These are phyloP conservation scores for Phalacrocorax aristotelis DNA, from an alignment of 2,113 vertebrate species.

Conservation along the genomic window DNA sequence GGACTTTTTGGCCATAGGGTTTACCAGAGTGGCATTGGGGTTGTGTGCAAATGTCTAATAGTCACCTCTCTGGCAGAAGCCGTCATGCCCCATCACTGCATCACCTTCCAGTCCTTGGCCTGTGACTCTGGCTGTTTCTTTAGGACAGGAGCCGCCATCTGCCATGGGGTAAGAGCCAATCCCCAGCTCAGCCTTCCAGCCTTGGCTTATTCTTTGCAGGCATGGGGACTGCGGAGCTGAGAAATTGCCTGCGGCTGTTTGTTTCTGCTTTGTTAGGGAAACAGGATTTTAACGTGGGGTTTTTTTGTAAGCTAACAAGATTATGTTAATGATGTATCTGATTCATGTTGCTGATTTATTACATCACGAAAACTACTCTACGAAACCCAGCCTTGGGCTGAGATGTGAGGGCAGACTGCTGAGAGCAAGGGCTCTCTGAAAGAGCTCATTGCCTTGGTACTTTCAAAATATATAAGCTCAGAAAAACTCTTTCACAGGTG, in stretches of 20 bases:
- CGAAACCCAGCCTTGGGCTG: not conserved
- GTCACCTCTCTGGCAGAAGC: not conserved
- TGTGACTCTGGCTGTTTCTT: not conserved
- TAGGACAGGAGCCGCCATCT: not conserved
- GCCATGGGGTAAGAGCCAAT: not conserved
- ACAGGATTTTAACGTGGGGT: not conserved
- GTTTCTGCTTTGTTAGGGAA: slow-evolving; percentile 7
- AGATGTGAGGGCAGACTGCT: not conserved
- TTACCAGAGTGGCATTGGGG: not conserved
- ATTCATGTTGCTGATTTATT: not conserved
- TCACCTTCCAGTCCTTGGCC: not conserved
- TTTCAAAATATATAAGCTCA: not conserved
- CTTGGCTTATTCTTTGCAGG: not conserved
- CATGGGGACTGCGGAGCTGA: not conserved
- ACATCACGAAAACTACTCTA: not conserved
- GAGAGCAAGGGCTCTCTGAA: not conserved
- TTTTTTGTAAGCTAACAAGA: not conserved
- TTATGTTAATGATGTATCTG: not conserved
- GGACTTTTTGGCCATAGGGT: accelerated
- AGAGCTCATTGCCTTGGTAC: not conserved
- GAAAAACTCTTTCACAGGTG: not conserved
- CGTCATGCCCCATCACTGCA: accelerated
- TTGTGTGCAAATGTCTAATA: not conserved
- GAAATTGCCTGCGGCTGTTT: not conserved
- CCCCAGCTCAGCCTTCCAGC: not conserved